Conservation (phyloP, 2,797 vertebrate species). For the Myotis pilosus region DNA sequence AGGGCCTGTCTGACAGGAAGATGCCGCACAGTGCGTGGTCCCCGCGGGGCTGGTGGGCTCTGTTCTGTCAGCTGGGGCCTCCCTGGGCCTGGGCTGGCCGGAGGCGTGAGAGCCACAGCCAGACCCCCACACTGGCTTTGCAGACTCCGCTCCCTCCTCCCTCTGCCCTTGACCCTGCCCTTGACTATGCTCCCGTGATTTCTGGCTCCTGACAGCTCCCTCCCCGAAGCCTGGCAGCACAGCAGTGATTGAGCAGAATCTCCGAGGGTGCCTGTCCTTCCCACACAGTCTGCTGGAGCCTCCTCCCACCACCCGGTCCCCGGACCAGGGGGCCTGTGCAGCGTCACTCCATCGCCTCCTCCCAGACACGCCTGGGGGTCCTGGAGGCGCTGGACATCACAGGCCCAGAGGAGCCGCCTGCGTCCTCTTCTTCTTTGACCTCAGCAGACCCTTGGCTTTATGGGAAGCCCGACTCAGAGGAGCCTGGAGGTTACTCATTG, state of each 20-base stretch:
- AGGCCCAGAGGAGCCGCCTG: not conserved
- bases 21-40: no score
- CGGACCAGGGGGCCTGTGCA: no score
- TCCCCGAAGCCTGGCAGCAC: not conserved
- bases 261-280: not conserved
- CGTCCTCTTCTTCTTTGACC: not conserved
- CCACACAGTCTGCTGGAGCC: not conserved
- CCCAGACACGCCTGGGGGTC: not conserved
- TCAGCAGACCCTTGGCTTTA: not conserved
- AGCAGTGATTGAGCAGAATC: not conserved
- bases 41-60: not conserved
- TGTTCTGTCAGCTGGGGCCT: no score
- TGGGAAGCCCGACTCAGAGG: no score
- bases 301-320: not conserved
- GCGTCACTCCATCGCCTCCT: not conserved
- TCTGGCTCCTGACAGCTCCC: fast-evolving
- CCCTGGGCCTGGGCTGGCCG: not conserved
- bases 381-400: not conserved
- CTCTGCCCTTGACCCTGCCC: not conserved
- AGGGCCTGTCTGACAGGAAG: fast-evolving
- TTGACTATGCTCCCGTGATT: not conserved
- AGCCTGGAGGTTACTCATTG: no score
- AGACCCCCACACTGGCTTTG: not conserved
- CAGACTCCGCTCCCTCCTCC: not conserved
- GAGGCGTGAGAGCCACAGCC: not conserved